Conservation (phyloP, 2,888 invertebrate species). For the Eugnorisma glareosa region DNA sequence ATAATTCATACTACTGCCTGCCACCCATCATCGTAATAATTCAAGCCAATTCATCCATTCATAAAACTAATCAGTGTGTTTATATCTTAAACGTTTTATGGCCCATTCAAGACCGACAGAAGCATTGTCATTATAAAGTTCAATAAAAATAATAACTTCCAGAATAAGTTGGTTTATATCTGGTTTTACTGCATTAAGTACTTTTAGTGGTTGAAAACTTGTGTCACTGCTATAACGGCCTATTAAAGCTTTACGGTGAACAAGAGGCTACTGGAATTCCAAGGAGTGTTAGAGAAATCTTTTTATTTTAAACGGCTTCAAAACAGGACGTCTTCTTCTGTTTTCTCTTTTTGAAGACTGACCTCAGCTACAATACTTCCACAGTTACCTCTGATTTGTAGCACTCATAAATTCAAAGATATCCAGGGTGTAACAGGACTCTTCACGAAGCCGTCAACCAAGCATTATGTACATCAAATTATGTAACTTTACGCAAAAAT, state of each 20-base stretch:
- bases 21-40: constrained; percentile 46
- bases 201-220: constrained; percentile 28
- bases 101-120: constrained; percentile 46
- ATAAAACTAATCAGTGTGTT: constrained; percentile 64
- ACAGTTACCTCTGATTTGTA: not conserved
- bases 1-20: constrained; percentile 43
- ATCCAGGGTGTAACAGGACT: too few species aligned
- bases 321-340: not conserved
- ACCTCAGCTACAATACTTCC: not conserved
- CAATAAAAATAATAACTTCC: constrained; percentile 52
- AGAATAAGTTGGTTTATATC: constrained; percentile 55
- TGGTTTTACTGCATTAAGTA: constrained; percentile 35
- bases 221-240: not conserved
- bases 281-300: not conserved
- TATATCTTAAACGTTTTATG: constrained; percentile 65
- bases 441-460: too few species aligned
- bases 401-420: not conserved
- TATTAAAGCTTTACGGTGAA: constrained; percentile 20
- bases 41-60: constrained; percentile 62
- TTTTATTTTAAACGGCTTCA: not conserved
- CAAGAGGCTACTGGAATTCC: not conserved
- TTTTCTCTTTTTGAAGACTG: not conserved
- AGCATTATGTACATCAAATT: too few species aligned
- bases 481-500: too few species aligned
- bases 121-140: constrained; percentile 52